Evolutionary conservation across 35 echinoderm and acorn worm species (phyloP), one percentile per base, ranked within the genome.

Genomic region (Stichopus chloronotus): DNA sequence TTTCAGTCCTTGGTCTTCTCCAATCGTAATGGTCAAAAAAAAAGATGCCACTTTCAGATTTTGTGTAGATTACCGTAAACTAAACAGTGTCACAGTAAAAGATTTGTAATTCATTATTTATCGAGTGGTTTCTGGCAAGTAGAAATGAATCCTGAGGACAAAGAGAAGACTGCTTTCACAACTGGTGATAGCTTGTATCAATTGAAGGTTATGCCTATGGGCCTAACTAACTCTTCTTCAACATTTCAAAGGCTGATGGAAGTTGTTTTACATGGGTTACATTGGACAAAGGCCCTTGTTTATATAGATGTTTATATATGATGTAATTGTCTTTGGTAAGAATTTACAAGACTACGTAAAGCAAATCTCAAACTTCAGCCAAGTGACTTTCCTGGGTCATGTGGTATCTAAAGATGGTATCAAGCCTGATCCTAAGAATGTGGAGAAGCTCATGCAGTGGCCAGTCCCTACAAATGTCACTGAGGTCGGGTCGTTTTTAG

Each of bases 231-330:
- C 63, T 4, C 87, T 8, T 9, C 54, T 25, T 74, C 79, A 4
- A 93, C 92, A 72, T 96, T 96, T 81, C 91, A 92, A 83, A 63
- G 94, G 17, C 79, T 93, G n/a, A 96, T 96, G 94, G 94, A 93
- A 86, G 16, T 90, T 23, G 94, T 96, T 4, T 68, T 96, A 5
- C 76, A 83, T 25, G 94, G 94, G 24, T 57, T 96, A 60, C 94
- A 78, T 16, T 95, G 90, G 94, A 52, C 82, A n/a, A 87, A 65
- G 13, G 84, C 87, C 9, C 17, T 95, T 5, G 82, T 79, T 0
- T 95, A 93, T 19, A 59, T 95, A 1, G 91, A n/a, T n/a, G n/a
- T n/a, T n/a, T n/a, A n/a, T n/a, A n/a, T n/a, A 95, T 79, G 91
- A 95, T 60, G 30, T 92, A 5, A 61, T 93, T 22, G 76, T 92